Evolutionary conservation across 2,797 vertebrate species (phyloP).

Genomic region (Myotis pilosus): DNA sequence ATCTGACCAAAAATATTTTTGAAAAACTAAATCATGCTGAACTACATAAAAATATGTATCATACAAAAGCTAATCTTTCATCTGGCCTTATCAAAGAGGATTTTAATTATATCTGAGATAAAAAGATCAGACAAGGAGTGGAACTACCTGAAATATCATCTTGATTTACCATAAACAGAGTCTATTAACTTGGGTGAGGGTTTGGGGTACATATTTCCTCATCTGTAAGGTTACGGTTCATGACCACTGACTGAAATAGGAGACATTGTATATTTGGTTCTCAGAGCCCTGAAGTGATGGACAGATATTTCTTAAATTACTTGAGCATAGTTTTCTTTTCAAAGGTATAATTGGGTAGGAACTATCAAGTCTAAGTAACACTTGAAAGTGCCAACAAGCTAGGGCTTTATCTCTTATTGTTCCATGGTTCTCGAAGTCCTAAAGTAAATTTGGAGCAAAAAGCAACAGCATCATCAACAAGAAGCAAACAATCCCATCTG

Average conservation of each 20-base stretch:
- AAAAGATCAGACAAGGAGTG: not conserved
- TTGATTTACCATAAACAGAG: not conserved
- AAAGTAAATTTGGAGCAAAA: not conserved
- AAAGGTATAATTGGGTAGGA: not conserved
- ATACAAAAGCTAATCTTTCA: not conserved
- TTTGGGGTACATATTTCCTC: not conserved
- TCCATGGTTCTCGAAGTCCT: not conserved
- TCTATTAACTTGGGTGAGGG: not conserved
- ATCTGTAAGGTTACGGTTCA: not conserved
- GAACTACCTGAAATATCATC: not conserved
- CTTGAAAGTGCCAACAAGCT: not conserved
- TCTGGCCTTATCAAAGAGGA: not conserved
- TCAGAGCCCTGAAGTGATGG: not conserved
- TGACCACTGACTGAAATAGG: not conserved
- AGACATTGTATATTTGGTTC: not conserved
- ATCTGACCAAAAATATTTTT: constrained; percentile 13
- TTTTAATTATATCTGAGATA: not conserved
- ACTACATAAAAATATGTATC: not conserved
- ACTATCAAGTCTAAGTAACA: not conserved
- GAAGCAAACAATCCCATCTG: too few species aligned
- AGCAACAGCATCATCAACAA: not conserved
- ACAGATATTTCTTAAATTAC: not conserved
- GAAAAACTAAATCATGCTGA: not conserved
- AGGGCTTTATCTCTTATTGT: not conserved
- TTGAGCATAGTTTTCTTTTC: not conserved